These are phyloP conservation scores for Sylvietta virens DNA, from an alignment of 2,113 vertebrate genomes.

Conservation along the genomic window DNA sequence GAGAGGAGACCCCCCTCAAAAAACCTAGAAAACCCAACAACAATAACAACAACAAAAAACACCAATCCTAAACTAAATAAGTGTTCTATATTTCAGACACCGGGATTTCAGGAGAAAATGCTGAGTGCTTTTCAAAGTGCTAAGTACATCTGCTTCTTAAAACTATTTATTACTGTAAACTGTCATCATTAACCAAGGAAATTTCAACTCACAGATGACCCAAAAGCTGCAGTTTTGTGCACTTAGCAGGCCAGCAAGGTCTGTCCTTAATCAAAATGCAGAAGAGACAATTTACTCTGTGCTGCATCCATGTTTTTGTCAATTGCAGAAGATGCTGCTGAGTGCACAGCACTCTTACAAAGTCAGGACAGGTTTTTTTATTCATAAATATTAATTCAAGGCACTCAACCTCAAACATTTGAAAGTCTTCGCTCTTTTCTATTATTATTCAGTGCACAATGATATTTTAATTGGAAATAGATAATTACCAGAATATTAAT, in stretches of 20 bases:
- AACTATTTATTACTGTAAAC: not conserved
- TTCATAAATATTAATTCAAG: conserved; percentile 43
- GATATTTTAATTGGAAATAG: conserved; percentile 16
- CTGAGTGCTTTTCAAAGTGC: not conserved
- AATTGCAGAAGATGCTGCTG: not conserved
- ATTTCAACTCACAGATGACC: not conserved
- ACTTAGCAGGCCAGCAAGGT: not conserved
- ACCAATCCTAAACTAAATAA: not conserved
- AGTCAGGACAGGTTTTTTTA: not conserved
- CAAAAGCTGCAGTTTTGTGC: not conserved
- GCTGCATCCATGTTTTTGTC: not conserved
- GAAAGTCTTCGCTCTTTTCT: not conserved
- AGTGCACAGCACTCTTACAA: not conserved
- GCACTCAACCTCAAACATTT: not conserved
- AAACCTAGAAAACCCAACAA: accelerated
- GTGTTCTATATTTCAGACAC: not conserved
- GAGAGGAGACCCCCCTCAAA: not conserved
- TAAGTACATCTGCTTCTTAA: not conserved
- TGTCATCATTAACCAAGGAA: not conserved
- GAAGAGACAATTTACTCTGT: not conserved
- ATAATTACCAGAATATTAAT: conserved; percentile 12
- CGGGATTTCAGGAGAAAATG: not conserved
- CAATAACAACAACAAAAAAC: accelerated
- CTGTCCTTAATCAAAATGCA: not conserved
- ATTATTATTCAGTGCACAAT: not conserved